Evolutionary conservation across 2,797 vertebrate genomes (phyloP), one percentile per base, ranked within the genome.

Genomic region (Manis javanica): DNA sequence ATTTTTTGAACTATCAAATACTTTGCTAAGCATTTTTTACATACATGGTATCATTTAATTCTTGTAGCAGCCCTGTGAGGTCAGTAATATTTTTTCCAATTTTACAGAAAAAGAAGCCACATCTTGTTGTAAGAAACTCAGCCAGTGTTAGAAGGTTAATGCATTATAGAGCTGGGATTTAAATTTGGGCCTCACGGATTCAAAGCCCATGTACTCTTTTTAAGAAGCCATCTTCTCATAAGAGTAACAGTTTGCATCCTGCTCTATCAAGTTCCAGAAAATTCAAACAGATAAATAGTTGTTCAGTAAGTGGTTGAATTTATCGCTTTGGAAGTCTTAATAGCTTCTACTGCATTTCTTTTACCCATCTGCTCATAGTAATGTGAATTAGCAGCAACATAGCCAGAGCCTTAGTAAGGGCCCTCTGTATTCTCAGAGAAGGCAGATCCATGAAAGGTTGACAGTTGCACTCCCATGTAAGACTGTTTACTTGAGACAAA

Each of bases 291-390:
- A 72, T 86, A 86, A 90, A 61, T 86, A 96, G 34, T 23, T 95
- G 86, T 94, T 93, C 71, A 92, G 0, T 90, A 89, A 91, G 72
- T 94, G 69, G 86, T 94, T 84, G 69, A 87, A 95, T 96, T 95
- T 89, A 68, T 91, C 55, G 39, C 66, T 85, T 0, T 81, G 37
- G 53, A 90, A 75, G 42, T 92, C 57, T 87, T 86, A 87, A 63
- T 87, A 75, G 78, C 66, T 96, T 93, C 74, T 31, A 10, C 39
- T 75, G 87, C 19, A 37, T 97, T 90, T 94, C 57, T 95, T 91
- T 93, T 68, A 71, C 69, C 16, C 63, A 24, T 92, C 68, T 92
- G 18, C 42, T 87, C 84, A 46, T 86, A n/a, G 55, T 57, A 66
- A 53, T 84, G 49, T 90, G 90, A 93, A 86, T 92, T 90, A 92